Evolutionary conservation across 2,888 invertebrate species (phyloP), one percentile per base, ranked within the genome.

Genomic region (Acrobasis consociella): DNA sequence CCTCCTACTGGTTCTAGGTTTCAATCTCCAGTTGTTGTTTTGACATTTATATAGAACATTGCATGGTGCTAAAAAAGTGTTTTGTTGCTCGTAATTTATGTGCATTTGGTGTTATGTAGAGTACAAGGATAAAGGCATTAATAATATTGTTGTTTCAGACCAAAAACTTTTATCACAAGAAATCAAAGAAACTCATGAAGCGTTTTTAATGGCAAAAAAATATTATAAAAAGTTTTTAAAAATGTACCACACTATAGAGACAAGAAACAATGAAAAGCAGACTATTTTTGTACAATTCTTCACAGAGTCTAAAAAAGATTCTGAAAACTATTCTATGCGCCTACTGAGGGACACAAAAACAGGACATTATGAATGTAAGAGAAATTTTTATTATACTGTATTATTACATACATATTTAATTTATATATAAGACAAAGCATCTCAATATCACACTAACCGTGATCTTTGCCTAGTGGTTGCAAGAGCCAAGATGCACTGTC

Each of bases 121-220:
- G 8, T 42, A 42, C 42, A 10, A 42, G 3, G 13, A 42, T 42
- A 42, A 10, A 11, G 42, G 0, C 0, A 42, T 42, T 59, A 37
- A 59, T 37, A 16, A 60, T 13, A 38, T 9, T 22, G n/a, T 52
- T 49, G 62, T 83, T 85, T 56, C 78, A 93, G 93, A 89, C 71
- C 85, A 87, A 69, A 87, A 85, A 72, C 67, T 87, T 9, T 74
- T 92, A 63, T 76, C 84, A 2, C 83, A 87, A 73, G 90, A 91
- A 80, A 82, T 93, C 8, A 92, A 89, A 73, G 88, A 91, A 64
- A 91, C 85, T 8, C 88, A 92, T 80, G 91, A 91, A 78, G 89
- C 92, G 66, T 91, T 89, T 72, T 75, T 92, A 56, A 87, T 86
- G 86, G 90, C 91, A 2, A 91, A 89, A 68, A 91, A 91, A 66